These are phyloP conservation scores for Recurvirostra avosetta DNA, from an alignment of 2,113 vertebrate species.

Conservation along the genomic window DNA sequence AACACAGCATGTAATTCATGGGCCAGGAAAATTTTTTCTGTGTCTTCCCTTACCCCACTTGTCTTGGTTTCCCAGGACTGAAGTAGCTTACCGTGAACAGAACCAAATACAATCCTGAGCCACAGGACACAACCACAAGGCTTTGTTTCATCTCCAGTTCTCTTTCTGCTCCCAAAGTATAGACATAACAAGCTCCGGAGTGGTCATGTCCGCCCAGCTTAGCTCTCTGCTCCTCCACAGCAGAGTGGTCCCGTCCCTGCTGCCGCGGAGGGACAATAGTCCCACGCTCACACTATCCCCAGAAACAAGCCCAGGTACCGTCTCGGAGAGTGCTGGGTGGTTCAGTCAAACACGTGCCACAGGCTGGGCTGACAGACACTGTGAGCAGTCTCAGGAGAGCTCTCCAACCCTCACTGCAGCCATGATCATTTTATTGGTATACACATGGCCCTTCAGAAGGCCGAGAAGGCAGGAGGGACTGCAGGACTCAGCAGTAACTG, in stretches of 20 bases:
- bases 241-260: neutral
- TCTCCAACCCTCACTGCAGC: neutral
- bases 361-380: too few species aligned
- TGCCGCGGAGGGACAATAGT: neutral
- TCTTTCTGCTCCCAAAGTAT: neutral
- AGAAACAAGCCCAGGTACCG: neutral
- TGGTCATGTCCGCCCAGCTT: rapidly evolving
- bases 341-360: neutral
- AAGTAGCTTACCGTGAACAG: neutral
- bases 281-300: neutral
- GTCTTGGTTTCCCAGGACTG: neutral
- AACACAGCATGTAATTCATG: neutral
- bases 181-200: neutral
- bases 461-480: neutral
- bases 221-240: neutral
- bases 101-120: neutral
- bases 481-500: neutral
- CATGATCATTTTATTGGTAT: neutral
- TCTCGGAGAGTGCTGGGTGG: neutral
- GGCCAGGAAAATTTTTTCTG: neutral
- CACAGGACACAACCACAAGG: neutral
- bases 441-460: neutral
- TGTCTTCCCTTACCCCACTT: neutral
- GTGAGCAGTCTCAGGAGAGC: rapidly evolving
- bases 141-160: neutral